Conservation (phyloP, 2,113 vertebrate species). For the Cryptomyrus ogoouensis region DNA sequence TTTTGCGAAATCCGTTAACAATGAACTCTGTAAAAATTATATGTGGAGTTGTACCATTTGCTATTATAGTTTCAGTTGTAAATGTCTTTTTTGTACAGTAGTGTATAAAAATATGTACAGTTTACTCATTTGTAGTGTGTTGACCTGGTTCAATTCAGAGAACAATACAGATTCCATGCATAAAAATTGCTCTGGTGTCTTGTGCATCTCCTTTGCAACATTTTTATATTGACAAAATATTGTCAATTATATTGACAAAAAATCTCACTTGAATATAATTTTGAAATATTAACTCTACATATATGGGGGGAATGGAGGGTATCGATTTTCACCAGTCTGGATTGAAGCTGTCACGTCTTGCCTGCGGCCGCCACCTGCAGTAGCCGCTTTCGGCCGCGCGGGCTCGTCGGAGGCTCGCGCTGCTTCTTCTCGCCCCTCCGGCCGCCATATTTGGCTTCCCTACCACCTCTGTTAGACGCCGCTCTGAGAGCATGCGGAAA, state of each 20-base stretch:
- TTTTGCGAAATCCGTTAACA: not conserved
- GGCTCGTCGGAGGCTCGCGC: slow-evolving; percentile 33
- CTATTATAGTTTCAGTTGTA: not conserved
- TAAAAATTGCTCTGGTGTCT: not conserved
- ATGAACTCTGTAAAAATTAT: not conserved
- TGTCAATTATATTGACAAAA: not conserved
- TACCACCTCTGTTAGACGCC: slow-evolving; percentile 52
- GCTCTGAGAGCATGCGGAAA: slow-evolving; percentile 52
- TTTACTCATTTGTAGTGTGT: not conserved
- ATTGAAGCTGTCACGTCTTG: not conserved
- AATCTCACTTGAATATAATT: not conserved
- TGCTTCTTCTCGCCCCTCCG: slow-evolving; percentile 30
- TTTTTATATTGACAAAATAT: not conserved
- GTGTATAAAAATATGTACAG: not conserved
- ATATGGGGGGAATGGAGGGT: not conserved
- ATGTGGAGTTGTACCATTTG: not conserved
- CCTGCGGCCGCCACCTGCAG: not conserved
- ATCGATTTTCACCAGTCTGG: not conserved
- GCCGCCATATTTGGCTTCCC: slow-evolving; percentile 67
- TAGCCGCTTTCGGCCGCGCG: slow-evolving; percentile 29
- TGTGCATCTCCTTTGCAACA: not conserved
- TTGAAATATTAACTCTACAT: not conserved
- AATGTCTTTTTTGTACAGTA: not conserved
- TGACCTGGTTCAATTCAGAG: not conserved
- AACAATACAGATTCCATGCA: not conserved